These are phyloP conservation scores for Epinotia bilunana DNA, from an alignment of 2,888 invertebrate species.

Conservation along the genomic window DNA sequence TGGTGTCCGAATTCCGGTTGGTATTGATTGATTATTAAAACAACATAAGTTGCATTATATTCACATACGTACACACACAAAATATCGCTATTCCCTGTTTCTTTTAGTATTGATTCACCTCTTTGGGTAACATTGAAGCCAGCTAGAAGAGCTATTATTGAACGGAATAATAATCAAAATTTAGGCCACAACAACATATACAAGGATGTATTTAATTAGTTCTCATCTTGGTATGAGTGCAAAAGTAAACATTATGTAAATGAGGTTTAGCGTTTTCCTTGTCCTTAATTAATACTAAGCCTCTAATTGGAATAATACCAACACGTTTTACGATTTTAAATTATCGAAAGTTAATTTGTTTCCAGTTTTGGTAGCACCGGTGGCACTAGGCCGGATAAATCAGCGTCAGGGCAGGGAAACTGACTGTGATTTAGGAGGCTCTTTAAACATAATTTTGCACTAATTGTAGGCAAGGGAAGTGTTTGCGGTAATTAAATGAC, in stretches of 20 bases:
- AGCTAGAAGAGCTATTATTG: too few species aligned
- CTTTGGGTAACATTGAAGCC: too few species aligned
- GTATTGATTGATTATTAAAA: neutral
- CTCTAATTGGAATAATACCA: neutral
- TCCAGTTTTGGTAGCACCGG: neutral
- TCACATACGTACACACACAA: too few species aligned
- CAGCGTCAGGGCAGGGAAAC: neutral
- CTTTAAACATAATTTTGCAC: conserved; percentile 1
- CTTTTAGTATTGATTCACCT: too few species aligned
- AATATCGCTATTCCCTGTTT: too few species aligned
- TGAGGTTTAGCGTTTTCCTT: too few species aligned
- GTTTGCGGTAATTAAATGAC: neutral
- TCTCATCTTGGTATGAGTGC: too few species aligned
- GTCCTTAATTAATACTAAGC: neutral
- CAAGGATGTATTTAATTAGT: too few species aligned
- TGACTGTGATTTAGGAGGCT: neutral
- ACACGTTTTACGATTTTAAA: neutral
- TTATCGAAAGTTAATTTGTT: neutral
- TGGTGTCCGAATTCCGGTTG: neutral
- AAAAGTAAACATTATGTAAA: too few species aligned
- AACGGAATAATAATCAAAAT: too few species aligned
- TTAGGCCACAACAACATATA: too few species aligned
- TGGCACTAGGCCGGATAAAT: neutral
- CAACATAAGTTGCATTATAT: neutral
- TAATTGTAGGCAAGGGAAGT: conserved; percentile 8